Percentiles rank a stretch among this genome's conserved stretches.
phyloP scores from a whole-genome alignment of 1,140 invertebrate genomes.

The Orussus abietinus region DNA sequence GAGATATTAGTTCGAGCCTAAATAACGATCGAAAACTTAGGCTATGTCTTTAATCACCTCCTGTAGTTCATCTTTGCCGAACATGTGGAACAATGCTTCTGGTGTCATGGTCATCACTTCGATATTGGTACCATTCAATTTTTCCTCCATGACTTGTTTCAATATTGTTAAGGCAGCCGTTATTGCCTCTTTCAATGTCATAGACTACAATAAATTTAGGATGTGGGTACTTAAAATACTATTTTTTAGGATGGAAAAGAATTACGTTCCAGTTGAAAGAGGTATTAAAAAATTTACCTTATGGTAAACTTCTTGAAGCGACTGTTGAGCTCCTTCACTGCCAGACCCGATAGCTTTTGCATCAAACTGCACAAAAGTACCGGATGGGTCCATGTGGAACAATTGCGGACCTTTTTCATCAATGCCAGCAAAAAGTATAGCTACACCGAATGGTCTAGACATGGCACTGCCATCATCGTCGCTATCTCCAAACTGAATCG shows the following conservation, averaged over 20 bases:
- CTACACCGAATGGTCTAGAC: constrained; percentile 98
- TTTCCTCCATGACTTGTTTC: constrained; percentile 99
- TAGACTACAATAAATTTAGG: constrained; percentile 78
- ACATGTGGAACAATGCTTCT: constrained; percentile 84
- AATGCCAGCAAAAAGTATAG: constrained; percentile 84
- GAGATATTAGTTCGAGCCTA: constrained; percentile 2
- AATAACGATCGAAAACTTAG: constrained; percentile 46
- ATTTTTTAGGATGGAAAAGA: constrained; percentile 9
- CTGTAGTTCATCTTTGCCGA: constrained; percentile 84
- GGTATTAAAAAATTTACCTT: constrained; percentile 57
- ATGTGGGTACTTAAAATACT: no score
- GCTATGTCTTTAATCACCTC: constrained; percentile 80
- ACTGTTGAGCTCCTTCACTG: constrained; percentile 98
- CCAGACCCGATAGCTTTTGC: constrained; percentile 99
- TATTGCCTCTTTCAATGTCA: constrained; percentile 94
- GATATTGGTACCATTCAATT: constrained; percentile 95
- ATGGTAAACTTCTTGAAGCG: constrained; percentile 82
- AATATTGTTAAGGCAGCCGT: constrained; percentile 90
- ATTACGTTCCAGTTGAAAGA: constrained; percentile 9
- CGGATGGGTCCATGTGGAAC: constrained; percentile 98
- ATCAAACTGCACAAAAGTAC: constrained; percentile 95
- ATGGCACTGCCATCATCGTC: constrained; percentile 95
- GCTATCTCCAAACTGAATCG: constrained; percentile 97
- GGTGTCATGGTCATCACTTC: constrained; percentile 95
- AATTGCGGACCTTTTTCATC: constrained; percentile 83